These are phyloP conservation scores for Vannuccia rotundouncinata DNA, from an alignment of 2,888 invertebrate genomes.

Conservation along the genomic window DNA sequence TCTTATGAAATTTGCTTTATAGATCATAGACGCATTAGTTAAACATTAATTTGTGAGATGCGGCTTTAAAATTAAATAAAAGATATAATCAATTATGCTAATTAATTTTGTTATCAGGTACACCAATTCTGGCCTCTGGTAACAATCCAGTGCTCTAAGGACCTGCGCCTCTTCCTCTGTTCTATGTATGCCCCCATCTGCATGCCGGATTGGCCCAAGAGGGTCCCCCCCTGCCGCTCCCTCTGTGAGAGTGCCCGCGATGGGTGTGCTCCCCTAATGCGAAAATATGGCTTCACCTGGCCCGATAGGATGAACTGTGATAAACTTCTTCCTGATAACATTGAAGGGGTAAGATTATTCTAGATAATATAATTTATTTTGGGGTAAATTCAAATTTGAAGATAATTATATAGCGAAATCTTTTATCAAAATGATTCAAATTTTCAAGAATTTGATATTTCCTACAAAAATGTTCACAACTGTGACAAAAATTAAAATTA, in stretches of 20 bases:
- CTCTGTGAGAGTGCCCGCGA: slow-evolving; percentile 81
- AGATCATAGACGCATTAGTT: no score
- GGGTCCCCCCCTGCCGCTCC: slow-evolving; percentile 75
- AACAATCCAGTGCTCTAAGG: slow-evolving; percentile 89
- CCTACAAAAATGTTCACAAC: no score
- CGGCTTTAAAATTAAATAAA: no score
- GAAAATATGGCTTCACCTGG: slow-evolving; percentile 79
- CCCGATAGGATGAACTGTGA: slow-evolving; percentile 92
- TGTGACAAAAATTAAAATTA: no score
- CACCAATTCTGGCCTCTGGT: slow-evolving; percentile 98
- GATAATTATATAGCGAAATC: no score
- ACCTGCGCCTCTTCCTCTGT: slow-evolving; percentile 92
- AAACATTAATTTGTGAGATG: no score
- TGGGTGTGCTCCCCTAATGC: slow-evolving; percentile 94
- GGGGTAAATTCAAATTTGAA: no score
- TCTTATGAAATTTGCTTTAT: no score
- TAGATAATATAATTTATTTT: no score
- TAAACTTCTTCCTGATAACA: slow-evolving; percentile 37
- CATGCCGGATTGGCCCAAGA: slow-evolving; percentile 73
- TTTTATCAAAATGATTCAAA: no score
- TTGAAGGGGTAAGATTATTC: slow-evolving; percentile 15
- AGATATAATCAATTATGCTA: neutral
- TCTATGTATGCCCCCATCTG: slow-evolving; percentile 97
- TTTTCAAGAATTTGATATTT: no score
- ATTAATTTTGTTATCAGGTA: slow-evolving; percentile 47